These are phyloP conservation scores for Rafetus swinhoei DNA, from an alignment of 2,113 vertebrate genomes.

Conservation along the genomic window DNA sequence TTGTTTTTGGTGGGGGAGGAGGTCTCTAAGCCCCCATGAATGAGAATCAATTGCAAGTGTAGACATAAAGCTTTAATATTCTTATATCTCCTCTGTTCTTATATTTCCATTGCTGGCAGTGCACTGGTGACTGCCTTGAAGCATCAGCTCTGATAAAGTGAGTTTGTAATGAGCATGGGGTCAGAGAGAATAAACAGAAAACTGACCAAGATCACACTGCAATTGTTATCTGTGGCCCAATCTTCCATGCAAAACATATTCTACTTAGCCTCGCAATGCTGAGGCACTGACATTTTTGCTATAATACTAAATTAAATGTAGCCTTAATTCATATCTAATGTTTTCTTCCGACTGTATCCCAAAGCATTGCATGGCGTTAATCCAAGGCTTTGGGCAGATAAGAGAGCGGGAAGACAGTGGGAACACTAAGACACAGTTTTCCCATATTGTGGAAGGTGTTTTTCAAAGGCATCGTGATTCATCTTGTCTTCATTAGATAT, in stretches of 20 bases:
- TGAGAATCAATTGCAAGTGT: no score
- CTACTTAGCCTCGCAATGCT: background rate
- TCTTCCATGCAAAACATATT: background rate
- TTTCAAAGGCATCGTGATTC: conserved; percentile 14
- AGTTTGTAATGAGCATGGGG: background rate
- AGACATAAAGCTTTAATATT: background rate
- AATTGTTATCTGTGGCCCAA: background rate
- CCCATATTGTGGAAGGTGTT: background rate
- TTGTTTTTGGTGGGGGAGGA: no score
- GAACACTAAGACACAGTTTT: conserved; percentile 13
- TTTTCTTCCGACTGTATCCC: background rate
- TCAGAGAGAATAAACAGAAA: background rate
- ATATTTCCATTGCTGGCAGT: background rate
- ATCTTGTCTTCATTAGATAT: conserved; percentile 25
- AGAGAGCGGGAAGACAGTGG: background rate
- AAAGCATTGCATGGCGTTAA: background rate
- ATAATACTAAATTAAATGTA: background rate
- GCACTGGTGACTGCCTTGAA: background rate
- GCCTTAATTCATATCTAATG: background rate
- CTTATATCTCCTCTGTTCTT: background rate
- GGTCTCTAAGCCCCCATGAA: no score
- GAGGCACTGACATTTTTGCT: background rate
- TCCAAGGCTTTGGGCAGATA: conserved; percentile 23
- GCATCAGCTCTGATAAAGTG: background rate
- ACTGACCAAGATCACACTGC: background rate